These are phyloP conservation scores for Eilema sororculum DNA, from an alignment of 2,888 invertebrate species.

Conservation along the genomic window DNA sequence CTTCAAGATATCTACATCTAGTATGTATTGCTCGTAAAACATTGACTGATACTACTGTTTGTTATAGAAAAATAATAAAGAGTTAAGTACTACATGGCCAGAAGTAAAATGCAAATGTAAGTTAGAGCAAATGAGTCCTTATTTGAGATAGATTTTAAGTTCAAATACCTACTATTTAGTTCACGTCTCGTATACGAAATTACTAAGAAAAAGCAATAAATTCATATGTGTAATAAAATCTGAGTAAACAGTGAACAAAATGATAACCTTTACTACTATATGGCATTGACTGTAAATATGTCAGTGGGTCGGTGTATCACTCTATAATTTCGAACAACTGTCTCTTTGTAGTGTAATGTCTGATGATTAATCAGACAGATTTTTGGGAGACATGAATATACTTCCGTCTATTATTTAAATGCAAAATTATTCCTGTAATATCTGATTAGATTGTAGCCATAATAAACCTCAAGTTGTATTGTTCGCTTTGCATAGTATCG, in stretches of 20 bases:
- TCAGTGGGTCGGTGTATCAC: constrained; percentile 36
- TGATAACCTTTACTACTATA: constrained; percentile 29
- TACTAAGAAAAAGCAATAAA: constrained; percentile 7
- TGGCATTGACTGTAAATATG: constrained; percentile 40
- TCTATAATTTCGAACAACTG: constrained; percentile 23
- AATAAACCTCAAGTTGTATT: constrained; percentile 32
- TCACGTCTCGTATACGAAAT: neutral
- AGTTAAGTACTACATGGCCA: no score
- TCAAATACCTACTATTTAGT: neutral
- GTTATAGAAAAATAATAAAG: no score
- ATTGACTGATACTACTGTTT: no score
- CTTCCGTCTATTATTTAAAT: constrained; percentile 37
- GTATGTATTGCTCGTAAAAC: no score
- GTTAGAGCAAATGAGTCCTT: neutral
- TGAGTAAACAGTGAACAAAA: constrained; percentile 17
- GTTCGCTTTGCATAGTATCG: constrained; percentile 62
- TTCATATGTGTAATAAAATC: constrained; percentile 15
- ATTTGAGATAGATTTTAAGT: neutral
- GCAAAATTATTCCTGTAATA: constrained; percentile 45
- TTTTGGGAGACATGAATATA: constrained; percentile 25
- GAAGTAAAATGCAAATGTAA: no score
- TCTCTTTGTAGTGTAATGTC: constrained; percentile 24
- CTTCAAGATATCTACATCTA: no score
- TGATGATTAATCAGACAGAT: constrained; percentile 4
- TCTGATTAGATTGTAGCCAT: constrained; percentile 44